These are phyloP conservation scores for Montifringilla adamsi DNA, from an alignment of 2,113 vertebrate species.

Conservation along the genomic window DNA sequence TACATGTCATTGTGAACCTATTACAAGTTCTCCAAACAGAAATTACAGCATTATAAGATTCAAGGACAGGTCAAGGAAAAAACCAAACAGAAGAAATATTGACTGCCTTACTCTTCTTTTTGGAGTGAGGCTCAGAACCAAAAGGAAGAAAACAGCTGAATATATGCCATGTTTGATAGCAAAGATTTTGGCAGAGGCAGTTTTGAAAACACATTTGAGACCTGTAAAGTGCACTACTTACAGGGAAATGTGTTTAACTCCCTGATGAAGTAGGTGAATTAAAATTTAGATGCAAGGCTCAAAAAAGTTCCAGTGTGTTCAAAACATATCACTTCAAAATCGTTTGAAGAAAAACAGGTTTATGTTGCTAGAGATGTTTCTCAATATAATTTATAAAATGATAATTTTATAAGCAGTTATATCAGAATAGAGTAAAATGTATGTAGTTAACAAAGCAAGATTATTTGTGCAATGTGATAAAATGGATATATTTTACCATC, in stretches of 20 bases:
- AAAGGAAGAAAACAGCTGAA: neutral
- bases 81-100: neutral
- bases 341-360: neutral
- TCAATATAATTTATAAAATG: neutral
- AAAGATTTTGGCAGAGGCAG: neutral
- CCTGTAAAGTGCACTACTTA: neutral
- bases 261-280: neutral
- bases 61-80: neutral
- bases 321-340: neutral
- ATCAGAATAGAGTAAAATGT: neutral
- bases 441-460: neutral
- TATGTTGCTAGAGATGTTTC: neutral
- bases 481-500: neutral
- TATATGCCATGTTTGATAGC: neutral
- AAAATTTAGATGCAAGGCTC: neutral
- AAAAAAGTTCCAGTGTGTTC: neutral
- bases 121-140: neutral
- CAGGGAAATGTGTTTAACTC: neutral
- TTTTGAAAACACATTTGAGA: neutral
- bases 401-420: neutral
- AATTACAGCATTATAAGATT: neutral
- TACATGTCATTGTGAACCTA: neutral
- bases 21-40: neutral
- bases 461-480: neutral
- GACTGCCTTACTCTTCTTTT: neutral